These are phyloP conservation scores for Arge pagana DNA, from an alignment of 2,888 invertebrate genomes.

Conservation along the genomic window DNA sequence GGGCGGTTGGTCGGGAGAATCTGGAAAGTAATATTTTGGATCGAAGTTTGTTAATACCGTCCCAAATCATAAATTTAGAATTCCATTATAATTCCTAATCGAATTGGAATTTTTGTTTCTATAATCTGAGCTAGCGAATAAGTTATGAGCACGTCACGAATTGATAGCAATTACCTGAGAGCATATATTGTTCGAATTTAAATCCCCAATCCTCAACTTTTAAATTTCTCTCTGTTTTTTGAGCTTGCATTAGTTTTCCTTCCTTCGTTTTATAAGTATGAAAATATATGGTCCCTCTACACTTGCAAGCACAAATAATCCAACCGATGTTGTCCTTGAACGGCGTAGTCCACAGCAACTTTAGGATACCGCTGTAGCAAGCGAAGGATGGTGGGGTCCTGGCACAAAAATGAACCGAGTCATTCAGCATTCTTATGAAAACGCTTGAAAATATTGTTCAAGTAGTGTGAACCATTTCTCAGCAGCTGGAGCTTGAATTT, in stretches of 20 bases:
- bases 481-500: conserved; percentile 27
- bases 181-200: conserved; percentile 75
- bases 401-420: no score
- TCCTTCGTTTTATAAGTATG: conserved; percentile 69
- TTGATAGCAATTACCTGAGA: no score
- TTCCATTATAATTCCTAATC: background rate
- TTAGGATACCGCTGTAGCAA: conserved; percentile 73
- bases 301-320: conserved; percentile 68
- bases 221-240: conserved; percentile 61
- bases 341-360: conserved; percentile 69
- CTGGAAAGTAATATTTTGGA: no score
- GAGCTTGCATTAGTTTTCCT: conserved; percentile 55
- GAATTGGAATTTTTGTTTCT: background rate
- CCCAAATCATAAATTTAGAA: no score
- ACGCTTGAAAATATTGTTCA: no score
- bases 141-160: no score
- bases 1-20: conserved; percentile 58
- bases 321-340: conserved; percentile 70
- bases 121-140: background rate
- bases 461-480: conserved; percentile 13
- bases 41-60: no score
- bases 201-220: conserved; percentile 70
- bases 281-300: conserved; percentile 70
- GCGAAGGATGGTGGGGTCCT: conserved; percentile 62
- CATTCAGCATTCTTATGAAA: no score